These are phyloP conservation scores for Microchrysa polita DNA, from an alignment of 2,888 invertebrate species.

Conservation along the genomic window DNA sequence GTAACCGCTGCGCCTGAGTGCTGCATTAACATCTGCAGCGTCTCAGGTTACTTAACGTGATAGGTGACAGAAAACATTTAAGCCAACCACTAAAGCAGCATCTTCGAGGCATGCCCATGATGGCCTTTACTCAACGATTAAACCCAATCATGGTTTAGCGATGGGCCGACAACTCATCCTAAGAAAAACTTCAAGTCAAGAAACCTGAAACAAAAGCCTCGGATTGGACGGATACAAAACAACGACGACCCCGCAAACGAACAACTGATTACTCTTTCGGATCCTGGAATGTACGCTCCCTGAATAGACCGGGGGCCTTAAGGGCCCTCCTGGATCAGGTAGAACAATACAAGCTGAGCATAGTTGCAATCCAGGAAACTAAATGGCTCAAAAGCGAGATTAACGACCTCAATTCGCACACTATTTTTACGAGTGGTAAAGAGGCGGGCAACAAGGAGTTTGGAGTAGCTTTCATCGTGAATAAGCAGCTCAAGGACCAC, in stretches of 20 bases:
- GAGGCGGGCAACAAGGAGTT: neutral
- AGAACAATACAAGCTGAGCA: neutral
- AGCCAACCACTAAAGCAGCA: too few species aligned
- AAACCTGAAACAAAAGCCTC: neutral
- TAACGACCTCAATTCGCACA: neutral
- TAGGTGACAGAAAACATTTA: too few species aligned
- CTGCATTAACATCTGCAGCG: too few species aligned
- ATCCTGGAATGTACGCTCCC: neutral
- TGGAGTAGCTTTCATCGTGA: neutral
- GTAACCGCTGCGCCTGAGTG: too few species aligned
- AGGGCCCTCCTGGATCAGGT: neutral
- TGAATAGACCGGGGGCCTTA: neutral
- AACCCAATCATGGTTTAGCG: too few species aligned
- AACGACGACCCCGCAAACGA: neutral
- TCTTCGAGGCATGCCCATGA: neutral
- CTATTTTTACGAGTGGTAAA: neutral
- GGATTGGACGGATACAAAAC: constrained; percentile 2
- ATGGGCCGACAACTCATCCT: neutral
- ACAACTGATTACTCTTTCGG: neutral
- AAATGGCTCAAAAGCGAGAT: neutral
- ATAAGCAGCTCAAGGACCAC: neutral
- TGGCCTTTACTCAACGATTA: too few species aligned
- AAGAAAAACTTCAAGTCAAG: neutral
- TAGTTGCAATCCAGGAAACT: neutral
- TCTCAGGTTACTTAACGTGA: too few species aligned